Evolutionary conservation across 2,888 invertebrate species (phyloP), one percentile per base, ranked within the genome.

Genomic region (Teleogryllus oceanicus): DNA sequence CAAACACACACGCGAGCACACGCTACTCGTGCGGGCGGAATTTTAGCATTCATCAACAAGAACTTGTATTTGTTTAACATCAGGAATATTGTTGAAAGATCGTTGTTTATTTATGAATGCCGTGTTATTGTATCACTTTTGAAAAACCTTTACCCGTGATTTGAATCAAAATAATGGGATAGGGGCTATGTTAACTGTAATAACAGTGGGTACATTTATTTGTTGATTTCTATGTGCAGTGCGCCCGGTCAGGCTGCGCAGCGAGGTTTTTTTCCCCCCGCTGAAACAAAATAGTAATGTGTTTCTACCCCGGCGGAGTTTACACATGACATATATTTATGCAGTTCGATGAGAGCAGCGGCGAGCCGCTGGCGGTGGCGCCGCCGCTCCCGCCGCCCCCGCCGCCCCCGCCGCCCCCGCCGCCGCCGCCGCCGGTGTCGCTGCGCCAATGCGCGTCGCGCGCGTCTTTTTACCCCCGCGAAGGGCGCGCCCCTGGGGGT

Each of bases 91-190:
- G 62, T 62, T 62, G 62, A 13, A 62, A 62, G 62, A 62, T 62
- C 62, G 62, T 62, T 62, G 62, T 62, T 62, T 62, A 62, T 62
- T 62, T 62, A 62, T 62, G 62, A 62, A 62, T 62, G 62, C 62
- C 62, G 62, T 62, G 62, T 62, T 62, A 62, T 62, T 62, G 62
- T 62, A 62, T 62, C 62, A 62, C 62, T 62, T 62, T 62, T 62
- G 62, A 62, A 62, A 62, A 62, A 62, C 62, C 62, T 62, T 62
- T 62, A 62, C 62, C 62, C 62, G 62, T 62, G 62, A 62, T 62
- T 62, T 62, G 62, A 62, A 62, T 62, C 62, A 18, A 62, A 62
- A 62, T 62, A 62, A 62, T 62, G 62, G 62, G 62, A 62, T 62
- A 62, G 62, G 62, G 62, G 62, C 62, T 62, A 62, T 62, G 62